A percentile compares a stretch with the other conserved stretches of the same genome.
phyloP scores from a whole-genome alignment of 2,797 vertebrate genomes.

The Carcharodon carcharias region DNA sequence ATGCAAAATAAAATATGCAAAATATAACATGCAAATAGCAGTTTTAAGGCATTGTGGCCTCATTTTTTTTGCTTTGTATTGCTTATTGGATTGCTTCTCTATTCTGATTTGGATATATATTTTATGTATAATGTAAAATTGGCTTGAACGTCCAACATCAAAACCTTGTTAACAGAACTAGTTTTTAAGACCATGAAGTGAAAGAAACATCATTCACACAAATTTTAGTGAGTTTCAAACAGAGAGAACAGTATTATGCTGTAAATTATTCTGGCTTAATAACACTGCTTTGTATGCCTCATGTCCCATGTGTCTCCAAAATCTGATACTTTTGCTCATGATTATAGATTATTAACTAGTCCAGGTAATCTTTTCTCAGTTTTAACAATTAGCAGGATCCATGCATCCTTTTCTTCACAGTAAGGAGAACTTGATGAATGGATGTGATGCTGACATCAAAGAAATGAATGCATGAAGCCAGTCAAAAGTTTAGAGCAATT shows the following conservation, averaged over 20 bases:
- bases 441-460: conserved; percentile 14
- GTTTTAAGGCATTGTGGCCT: not conserved
- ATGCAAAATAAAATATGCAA: not conserved
- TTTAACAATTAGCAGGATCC: conserved; percentile 6
- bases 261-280: conserved; percentile 10
- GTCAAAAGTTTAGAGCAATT: conserved; percentile 6
- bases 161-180: not conserved
- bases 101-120: not conserved
- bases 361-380: not conserved
- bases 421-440: not conserved
- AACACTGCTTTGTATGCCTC: not conserved
- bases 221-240: conserved; percentile 14
- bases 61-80: not conserved
- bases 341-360: not conserved
- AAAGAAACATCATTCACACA: not conserved
- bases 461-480: not conserved
- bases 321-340: not conserved
- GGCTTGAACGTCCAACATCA: not conserved
- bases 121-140: not conserved
- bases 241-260: not conserved
- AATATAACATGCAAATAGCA: not conserved
- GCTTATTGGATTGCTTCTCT: not conserved
- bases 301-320: not conserved
- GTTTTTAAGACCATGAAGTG: not conserved
- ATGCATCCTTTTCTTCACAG: not conserved